phyloP scores from a whole-genome alignment of 2,888 invertebrate species.

The Tipula vernalis region DNA sequence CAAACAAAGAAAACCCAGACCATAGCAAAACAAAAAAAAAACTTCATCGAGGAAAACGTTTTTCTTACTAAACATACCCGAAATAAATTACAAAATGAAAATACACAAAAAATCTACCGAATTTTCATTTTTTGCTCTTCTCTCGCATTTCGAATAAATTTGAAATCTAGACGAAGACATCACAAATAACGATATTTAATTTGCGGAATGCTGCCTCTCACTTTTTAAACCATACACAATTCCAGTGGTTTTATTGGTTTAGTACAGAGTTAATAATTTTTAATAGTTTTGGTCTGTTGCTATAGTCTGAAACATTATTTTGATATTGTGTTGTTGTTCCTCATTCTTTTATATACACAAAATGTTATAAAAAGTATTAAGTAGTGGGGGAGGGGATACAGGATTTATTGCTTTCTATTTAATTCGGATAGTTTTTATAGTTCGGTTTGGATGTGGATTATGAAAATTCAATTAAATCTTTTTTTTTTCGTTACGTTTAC shows the following conservation, averaged over 20 bases:
- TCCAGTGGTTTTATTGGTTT: neutral
- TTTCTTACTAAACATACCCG: neutral
- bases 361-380: neutral
- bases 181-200: neutral
- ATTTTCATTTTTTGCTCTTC: neutral
- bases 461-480: neutral
- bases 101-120: neutral
- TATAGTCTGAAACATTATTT: neutral
- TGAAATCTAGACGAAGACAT: neutral
- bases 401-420: neutral
- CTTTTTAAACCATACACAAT: neutral
- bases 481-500: neutral
- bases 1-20: neutral
- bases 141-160: neutral
- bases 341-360: neutral
- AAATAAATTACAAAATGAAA: neutral
- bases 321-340: neutral
- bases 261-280: neutral
- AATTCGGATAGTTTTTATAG: neutral
- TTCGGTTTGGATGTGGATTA: neutral
- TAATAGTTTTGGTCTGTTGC: neutral
- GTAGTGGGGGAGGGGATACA: neutral
- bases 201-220: neutral
- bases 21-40: neutral
- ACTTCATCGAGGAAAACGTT: too few species aligned